Conservation (phyloP, 2,888 invertebrate species). For the Copidosoma aretas region DNA sequence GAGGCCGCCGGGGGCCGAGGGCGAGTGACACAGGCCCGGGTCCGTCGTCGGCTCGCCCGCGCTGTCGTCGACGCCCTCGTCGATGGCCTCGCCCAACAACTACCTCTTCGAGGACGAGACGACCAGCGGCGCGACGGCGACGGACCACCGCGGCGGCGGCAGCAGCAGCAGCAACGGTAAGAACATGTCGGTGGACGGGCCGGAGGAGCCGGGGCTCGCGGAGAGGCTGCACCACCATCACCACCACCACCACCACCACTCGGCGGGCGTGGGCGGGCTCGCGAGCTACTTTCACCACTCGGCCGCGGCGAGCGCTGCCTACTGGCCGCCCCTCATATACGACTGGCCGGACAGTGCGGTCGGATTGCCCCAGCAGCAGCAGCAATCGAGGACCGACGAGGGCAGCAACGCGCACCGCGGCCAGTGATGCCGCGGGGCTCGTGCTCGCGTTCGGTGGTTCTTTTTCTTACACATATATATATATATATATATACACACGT, state of each 20-base stretch:
- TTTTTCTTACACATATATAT: not conserved
- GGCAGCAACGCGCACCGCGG: constrained; percentile 18
- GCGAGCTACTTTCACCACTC: constrained; percentile 60
- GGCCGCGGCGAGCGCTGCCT: constrained; percentile 50
- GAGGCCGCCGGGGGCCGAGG: constrained; percentile 23
- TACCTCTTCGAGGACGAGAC: constrained; percentile 60
- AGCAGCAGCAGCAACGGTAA: no score
- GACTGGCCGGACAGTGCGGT: constrained; percentile 59
- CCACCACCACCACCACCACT: constrained; percentile 31
- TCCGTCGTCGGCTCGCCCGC: constrained; percentile 59
- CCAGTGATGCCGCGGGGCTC: not conserved
- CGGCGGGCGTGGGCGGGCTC: constrained; percentile 48
- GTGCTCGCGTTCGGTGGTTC: not conserved
- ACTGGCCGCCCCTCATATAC: constrained; percentile 58
- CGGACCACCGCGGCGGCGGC: constrained; percentile 48
- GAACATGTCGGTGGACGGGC: not conserved
- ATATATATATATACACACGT: no score
- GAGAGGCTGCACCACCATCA: constrained; percentile 35
- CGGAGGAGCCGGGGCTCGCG: constrained; percentile 13
- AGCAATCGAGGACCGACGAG: constrained; percentile 16
- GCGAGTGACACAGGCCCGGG: constrained; percentile 61
- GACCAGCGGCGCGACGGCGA: constrained; percentile 47
- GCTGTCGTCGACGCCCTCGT: constrained; percentile 59
- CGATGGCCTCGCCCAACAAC: constrained; percentile 58
- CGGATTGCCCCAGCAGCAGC: constrained; percentile 46